phyloP scores from a whole-genome alignment of 2,888 invertebrate species.

The Eupithecia insigniata region DNA sequence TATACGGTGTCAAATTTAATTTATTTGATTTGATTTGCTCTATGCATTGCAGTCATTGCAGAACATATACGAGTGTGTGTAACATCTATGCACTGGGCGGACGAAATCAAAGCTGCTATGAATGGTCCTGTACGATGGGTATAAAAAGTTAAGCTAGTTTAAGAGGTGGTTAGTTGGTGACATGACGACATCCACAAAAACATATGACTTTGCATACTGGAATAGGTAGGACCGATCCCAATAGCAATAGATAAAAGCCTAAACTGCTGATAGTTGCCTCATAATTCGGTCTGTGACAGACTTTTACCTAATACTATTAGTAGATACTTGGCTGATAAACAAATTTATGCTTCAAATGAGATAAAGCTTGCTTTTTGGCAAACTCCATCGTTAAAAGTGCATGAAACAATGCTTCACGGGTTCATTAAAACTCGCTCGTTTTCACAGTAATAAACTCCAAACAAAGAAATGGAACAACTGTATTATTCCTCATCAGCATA shows the following conservation, averaged over 20 bases:
- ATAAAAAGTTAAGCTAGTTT: background rate
- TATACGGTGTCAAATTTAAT: background rate
- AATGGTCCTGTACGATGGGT: background rate
- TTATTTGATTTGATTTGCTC: background rate
- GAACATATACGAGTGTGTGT: background rate
- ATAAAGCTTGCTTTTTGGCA: background rate
- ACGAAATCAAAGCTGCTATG: background rate
- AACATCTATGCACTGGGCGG: background rate
- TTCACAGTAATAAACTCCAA: constrained; percentile 1
- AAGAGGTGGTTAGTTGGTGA: background rate
- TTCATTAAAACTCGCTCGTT: constrained; percentile 1
- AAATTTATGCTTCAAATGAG: background rate
- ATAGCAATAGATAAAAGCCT: background rate
- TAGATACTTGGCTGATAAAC: background rate
- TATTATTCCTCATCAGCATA: background rate
- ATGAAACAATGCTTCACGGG: background rate
- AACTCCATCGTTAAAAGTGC: background rate
- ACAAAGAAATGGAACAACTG: background rate
- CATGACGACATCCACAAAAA: background rate
- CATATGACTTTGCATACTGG: too few relatives aligned
- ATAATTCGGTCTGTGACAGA: too few relatives aligned
- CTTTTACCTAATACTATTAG: too few relatives aligned
- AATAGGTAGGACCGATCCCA: too few relatives aligned
- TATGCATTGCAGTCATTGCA: background rate
- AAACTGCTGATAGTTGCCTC: background rate